Conservation (phyloP, 2,797 vertebrate species). For the Cuniculus paca region DNA sequence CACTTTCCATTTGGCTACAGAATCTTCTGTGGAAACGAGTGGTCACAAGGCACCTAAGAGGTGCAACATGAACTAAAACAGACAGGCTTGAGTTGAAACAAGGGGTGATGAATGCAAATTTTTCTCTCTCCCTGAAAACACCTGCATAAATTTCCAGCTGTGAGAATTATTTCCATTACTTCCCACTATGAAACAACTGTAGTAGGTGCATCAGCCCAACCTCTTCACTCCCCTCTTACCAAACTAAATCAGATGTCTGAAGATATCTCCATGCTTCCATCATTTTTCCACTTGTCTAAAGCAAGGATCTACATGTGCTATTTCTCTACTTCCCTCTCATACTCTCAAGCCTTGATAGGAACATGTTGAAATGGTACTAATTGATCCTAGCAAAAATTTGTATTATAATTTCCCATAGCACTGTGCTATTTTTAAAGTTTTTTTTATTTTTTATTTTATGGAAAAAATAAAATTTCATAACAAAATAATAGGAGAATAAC, state of each 20-base stretch:
- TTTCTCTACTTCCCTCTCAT: background rate
- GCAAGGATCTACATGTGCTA: background rate
- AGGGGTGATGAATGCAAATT: background rate
- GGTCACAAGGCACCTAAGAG: background rate
- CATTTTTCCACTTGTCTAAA: background rate
- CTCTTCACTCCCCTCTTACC: background rate
- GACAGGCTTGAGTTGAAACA: background rate
- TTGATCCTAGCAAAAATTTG: background rate
- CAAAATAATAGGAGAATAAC: background rate
- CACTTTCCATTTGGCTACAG: slow-evolving; percentile 1
- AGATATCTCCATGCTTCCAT: background rate
- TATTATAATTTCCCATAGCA: background rate
- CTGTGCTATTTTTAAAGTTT: background rate
- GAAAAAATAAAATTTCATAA: background rate
- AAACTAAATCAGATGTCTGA: background rate
- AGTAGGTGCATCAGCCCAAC: background rate
- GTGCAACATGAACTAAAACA: slow-evolving; percentile 5
- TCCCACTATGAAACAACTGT: background rate
- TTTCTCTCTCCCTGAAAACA: background rate
- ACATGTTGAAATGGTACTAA: background rate
- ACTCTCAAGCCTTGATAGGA: background rate
- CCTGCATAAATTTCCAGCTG: background rate
- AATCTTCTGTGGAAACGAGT: slow-evolving; percentile 8
- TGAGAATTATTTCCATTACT: background rate
- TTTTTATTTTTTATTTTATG: background rate